A percentile compares a stretch with the other conserved stretches of the same genome.
Evolutionary conservation across 2,888 invertebrate genomes (phyloP).

Genomic region (Camponotus fellah): DNA sequence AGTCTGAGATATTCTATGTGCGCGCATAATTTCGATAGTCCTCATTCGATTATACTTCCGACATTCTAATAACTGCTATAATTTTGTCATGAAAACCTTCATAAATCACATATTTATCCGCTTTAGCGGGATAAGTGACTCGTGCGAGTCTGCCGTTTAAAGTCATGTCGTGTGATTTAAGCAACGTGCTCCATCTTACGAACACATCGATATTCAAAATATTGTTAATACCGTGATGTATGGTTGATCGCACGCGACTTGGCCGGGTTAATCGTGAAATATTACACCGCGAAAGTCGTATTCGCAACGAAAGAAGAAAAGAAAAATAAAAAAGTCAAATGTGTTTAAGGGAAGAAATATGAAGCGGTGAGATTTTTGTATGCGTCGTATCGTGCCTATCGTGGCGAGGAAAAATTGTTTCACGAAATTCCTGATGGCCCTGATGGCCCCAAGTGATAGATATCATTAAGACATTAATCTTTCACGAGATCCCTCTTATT

Average conservation of each 20-base stretch:
- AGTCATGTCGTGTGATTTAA: conserved; percentile 41
- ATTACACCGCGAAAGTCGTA: conserved; percentile 13
- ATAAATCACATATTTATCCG: conserved; percentile 17
- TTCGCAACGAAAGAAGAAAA: background rate
- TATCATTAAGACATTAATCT: conserved; percentile 48
- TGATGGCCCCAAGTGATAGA: background rate
- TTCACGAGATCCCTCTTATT: conserved; percentile 46
- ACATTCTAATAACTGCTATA: background rate
- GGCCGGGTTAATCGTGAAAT: conserved; percentile 46
- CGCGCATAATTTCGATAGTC: background rate
- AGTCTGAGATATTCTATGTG: background rate
- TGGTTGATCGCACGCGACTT: conserved; percentile 21
- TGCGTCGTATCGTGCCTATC: background rate
- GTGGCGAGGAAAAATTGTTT: background rate
- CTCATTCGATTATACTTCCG: conserved; percentile 4
- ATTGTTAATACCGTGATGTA: conserved; percentile 46
- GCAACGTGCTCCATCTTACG: conserved; percentile 46
- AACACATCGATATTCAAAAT: conserved; percentile 37
- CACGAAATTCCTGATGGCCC: background rate
- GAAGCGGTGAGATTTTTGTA: background rate
- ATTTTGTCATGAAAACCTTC: conserved; percentile 3
- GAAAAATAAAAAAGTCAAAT: conserved; percentile 13
- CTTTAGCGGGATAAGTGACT: conserved; percentile 28
- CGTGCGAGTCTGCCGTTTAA: background rate
- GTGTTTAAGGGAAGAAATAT: background rate